These are phyloP conservation scores for Argentina silus DNA, from an alignment of 2,797 vertebrate species.

Conservation along the genomic window DNA sequence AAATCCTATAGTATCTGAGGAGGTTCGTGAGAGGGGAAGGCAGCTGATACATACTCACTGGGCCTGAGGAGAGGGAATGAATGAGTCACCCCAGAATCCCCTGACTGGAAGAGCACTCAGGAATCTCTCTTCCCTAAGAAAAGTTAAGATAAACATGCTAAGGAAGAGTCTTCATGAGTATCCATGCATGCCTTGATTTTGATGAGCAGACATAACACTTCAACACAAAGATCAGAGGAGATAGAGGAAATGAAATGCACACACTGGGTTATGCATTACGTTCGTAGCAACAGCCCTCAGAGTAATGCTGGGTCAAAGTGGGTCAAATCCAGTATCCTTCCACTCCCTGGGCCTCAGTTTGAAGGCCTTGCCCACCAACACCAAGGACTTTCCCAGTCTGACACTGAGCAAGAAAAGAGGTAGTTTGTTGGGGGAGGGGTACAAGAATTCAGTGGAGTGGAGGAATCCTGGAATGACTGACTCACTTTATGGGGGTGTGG, in stretches of 20 bases:
- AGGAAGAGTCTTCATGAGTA: neutral
- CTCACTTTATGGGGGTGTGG: constrained; percentile 31
- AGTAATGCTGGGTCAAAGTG: neutral
- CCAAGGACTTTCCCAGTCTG: neutral
- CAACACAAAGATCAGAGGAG: neutral
- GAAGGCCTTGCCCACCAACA: constrained; percentile 4
- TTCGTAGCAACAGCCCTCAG: neutral
- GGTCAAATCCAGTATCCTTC: neutral
- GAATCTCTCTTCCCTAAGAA: constrained; percentile 17
- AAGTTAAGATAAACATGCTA: neutral
- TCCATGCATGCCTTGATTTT: neutral
- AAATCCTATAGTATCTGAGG: neutral
- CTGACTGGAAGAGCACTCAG: neutral
- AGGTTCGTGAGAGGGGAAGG: constrained; percentile 6
- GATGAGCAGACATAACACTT: neutral
- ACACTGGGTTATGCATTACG: neutral
- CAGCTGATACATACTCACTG: constrained; percentile 29
- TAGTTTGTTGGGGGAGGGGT: constrained; percentile 58
- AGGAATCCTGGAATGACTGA: constrained; percentile 37
- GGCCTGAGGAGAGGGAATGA: constrained; percentile 59
- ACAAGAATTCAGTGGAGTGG: constrained; percentile 14
- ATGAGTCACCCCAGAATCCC: constrained; percentile 64
- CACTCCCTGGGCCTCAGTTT: constrained; percentile 21
- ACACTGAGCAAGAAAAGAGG: constrained; percentile 20
- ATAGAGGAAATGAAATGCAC: no score